A percentile compares a stretch with the other conserved stretches of the same genome.
These are phyloP conservation scores for Caenorhabditis tropicalis DNA, from an alignment of 1,140 invertebrate genomes.

Conservation along the genomic window DNA sequence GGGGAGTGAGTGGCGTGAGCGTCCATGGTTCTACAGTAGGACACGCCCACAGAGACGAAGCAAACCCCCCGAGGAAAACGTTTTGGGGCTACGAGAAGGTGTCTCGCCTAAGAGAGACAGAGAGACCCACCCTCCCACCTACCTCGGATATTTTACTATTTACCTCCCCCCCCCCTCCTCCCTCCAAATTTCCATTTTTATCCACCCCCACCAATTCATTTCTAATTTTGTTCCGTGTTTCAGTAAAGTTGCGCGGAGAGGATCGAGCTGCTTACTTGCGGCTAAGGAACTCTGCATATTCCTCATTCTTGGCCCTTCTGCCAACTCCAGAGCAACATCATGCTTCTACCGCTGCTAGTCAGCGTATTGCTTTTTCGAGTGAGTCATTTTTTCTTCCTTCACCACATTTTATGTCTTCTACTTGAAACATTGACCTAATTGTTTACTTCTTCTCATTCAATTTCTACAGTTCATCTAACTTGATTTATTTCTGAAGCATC, in stretches of 20 bases:
- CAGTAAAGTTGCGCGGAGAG: conserved; percentile 28
- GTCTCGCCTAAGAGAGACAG: conserved; percentile 4
- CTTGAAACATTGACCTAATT: neutral
- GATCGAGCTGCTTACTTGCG: conserved; percentile 9
- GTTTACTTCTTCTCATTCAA: neutral
- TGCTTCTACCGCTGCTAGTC: conserved; percentile 45
- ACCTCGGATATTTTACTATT: conserved; percentile 29
- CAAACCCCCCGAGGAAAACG: conserved; percentile 44
- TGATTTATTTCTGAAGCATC: neutral
- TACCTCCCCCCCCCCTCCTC: neutral
- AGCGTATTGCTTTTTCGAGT: conserved; percentile 30
- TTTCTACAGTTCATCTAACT: conserved; percentile 1
- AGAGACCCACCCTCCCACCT: neutral
- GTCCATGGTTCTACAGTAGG: conserved; percentile 36
- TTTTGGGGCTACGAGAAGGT: conserved; percentile 41
- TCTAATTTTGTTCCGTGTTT: neutral
- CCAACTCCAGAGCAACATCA: conserved; percentile 37
- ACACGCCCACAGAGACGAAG: conserved; percentile 35
- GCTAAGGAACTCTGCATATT: conserved; percentile 4
- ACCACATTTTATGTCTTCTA: neutral
- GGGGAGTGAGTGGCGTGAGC: conserved; percentile 31
- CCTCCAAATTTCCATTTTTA: neutral
- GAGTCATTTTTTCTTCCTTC: neutral
- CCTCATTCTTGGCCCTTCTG: conserved; percentile 42
- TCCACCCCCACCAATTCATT: neutral